A percentile compares a stretch with the other conserved stretches of the same genome.
Conservation (phyloP, 2,113 vertebrate species). For the Leptosomus discolor region DNA sequence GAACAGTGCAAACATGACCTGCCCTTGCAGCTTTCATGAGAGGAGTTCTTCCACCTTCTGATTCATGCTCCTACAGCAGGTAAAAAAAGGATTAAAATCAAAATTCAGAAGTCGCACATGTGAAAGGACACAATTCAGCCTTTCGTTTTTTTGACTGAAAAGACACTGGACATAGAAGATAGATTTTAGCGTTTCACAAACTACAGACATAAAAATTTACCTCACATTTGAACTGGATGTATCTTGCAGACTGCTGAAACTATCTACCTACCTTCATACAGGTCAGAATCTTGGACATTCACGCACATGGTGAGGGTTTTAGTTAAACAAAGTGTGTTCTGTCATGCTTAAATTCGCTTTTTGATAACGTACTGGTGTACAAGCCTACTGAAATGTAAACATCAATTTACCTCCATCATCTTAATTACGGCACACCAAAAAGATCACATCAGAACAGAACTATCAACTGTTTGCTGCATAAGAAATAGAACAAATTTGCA, state of each 20-base stretch:
- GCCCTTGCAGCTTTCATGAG: conserved; percentile 99
- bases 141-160: neutral
- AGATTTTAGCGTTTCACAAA: neutral
- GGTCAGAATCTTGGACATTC: neutral
- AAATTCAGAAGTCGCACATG: neutral
- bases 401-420: neutral
- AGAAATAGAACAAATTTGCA: neutral
- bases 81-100: neutral
- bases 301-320: neutral
- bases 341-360: neutral
- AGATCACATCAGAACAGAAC: neutral
- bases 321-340: neutral
- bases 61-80: conserved; percentile 89
- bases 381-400: neutral
- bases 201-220: neutral
- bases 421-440: neutral
- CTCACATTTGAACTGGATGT: rapidly evolving
- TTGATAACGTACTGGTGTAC: neutral
- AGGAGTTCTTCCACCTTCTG: conserved; percentile 96
- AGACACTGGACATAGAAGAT: neutral
- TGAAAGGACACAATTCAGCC: neutral
- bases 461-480: neutral
- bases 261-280: neutral
- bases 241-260: neutral
- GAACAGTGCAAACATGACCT: conserved; percentile 97